Evolutionary conservation across 2,888 invertebrate species (phyloP).

Genomic region (Noctua fimbriata): DNA sequence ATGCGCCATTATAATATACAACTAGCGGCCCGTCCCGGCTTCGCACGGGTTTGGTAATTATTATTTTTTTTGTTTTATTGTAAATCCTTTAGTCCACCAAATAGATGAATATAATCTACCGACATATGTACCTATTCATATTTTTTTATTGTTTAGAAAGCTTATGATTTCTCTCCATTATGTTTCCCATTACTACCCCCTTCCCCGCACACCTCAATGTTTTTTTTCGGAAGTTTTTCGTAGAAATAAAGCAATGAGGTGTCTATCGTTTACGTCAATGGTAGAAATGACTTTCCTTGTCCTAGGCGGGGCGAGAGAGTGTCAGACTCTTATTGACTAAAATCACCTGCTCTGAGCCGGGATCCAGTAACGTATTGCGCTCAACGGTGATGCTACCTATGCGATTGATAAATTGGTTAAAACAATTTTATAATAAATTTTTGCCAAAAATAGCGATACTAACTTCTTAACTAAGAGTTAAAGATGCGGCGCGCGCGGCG

Average conservation of each 20-base stretch:
- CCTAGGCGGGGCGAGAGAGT: conserved; percentile 22
- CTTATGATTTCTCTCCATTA: too few relatives aligned
- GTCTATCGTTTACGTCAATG: conserved; percentile 20
- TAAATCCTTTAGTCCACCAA: too few relatives aligned
- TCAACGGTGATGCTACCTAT: conserved; percentile 27
- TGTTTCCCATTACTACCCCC: too few relatives aligned
- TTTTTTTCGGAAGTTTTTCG: too few relatives aligned
- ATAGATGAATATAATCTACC: too few relatives aligned
- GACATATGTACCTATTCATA: too few relatives aligned
- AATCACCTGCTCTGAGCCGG: conserved; percentile 5
- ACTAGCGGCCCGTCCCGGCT: too few relatives aligned
- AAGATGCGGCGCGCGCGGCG: conserved; percentile 20
- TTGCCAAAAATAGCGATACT: conserved; percentile 18
- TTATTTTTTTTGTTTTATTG: too few relatives aligned
- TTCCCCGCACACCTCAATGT: too few relatives aligned
- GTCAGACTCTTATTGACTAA: conserved; percentile 19
- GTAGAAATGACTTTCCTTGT: conserved; percentile 25
- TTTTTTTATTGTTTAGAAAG: too few relatives aligned
- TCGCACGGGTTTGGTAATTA: too few relatives aligned
- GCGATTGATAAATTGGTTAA: conserved; percentile 22
- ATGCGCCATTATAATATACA: too few relatives aligned
- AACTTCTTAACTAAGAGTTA: conserved; percentile 18
- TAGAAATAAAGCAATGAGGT: conserved; percentile 8
- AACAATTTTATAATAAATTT: conserved; percentile 25
- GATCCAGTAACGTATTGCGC: conserved; percentile 19